Percentiles rank a stretch among this genome's conserved stretches.
Evolutionary conservation across 2,797 vertebrate species (phyloP).

Genomic region (Ctenopoma kingsleyae): DNA sequence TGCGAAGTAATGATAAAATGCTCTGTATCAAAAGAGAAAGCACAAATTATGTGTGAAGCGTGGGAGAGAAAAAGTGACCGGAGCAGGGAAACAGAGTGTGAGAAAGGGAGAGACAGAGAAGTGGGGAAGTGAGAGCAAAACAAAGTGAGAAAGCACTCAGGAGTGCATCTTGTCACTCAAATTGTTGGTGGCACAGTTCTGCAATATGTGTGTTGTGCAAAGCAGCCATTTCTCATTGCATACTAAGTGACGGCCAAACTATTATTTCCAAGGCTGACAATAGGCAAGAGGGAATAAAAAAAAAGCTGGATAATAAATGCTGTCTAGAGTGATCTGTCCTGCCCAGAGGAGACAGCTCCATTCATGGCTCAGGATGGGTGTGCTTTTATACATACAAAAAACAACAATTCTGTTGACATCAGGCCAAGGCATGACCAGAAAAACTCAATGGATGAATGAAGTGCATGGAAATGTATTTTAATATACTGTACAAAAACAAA

Average conservation of each 20-base stretch:
- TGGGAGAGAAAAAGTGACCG: conserved; percentile 64
- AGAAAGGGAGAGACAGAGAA: conserved; percentile 49
- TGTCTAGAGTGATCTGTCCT: conserved; percentile 41
- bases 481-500: conserved; percentile 30
- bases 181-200: conserved; percentile 57
- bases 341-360: conserved; percentile 21
- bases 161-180: conserved; percentile 69
- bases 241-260: conserved; percentile 56
- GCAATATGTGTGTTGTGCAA: conserved; percentile 48
- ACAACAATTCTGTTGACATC: conserved; percentile 30
- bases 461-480: conserved; percentile 7
- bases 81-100: conserved; percentile 61
- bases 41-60: conserved; percentile 66
- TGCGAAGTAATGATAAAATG: conserved; percentile 72
- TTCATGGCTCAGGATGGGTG: conserved; percentile 33
- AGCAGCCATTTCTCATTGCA: conserved; percentile 63
- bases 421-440: conserved; percentile 32
- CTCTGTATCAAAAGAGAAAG: conserved; percentile 61
- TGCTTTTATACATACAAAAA: conserved; percentile 35
- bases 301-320: conserved; percentile 49
- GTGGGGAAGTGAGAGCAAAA: conserved; percentile 55
- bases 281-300: conserved; percentile 41
- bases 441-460: conserved; percentile 37
- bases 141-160: conserved; percentile 71
- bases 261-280: conserved; percentile 65